phyloP scores from a whole-genome alignment of 2,888 invertebrate species.

The Coelopa pilipes region DNA sequence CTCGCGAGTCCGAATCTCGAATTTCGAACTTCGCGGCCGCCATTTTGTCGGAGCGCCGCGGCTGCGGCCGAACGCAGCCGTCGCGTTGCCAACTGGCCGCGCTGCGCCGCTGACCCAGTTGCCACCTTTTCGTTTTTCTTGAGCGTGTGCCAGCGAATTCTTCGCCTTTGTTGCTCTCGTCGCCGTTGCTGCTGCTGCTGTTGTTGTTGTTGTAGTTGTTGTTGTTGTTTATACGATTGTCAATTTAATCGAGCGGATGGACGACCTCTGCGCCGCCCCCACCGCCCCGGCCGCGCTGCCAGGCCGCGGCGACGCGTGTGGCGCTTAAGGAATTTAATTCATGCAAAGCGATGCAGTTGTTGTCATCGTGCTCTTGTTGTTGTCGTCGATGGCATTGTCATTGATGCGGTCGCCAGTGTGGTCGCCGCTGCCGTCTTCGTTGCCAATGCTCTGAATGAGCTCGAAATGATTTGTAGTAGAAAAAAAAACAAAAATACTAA shows the following conservation, averaged over 20 bases:
- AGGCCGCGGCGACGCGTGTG: slow-evolving; percentile 10
- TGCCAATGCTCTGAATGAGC: neutral
- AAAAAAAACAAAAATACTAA: neutral
- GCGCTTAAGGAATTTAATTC: slow-evolving; percentile 46
- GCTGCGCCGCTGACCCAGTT: slow-evolving; percentile 7
- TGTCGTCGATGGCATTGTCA: too few relatives aligned
- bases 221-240: neutral
- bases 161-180: neutral
- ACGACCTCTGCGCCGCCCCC: neutral
- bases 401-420: too few relatives aligned
- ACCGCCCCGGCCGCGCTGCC: neutral
- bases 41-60: neutral
- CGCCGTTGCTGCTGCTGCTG: neutral
- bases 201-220: slow-evolving; percentile 2
- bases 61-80: neutral
- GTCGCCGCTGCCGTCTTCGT: too few relatives aligned
- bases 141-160: slow-evolving; percentile 1
- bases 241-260: neutral
- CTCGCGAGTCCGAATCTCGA: neutral
- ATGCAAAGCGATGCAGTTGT: slow-evolving; percentile 36
- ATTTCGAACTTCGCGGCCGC: neutral
- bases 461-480: slow-evolving; percentile 19
- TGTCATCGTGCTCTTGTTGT: too few relatives aligned
- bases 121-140: neutral
- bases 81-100: slow-evolving; percentile 12